These are phyloP conservation scores for Periophthalmus modestus DNA, from an alignment of 2,113 vertebrate genomes.

Conservation along the genomic window DNA sequence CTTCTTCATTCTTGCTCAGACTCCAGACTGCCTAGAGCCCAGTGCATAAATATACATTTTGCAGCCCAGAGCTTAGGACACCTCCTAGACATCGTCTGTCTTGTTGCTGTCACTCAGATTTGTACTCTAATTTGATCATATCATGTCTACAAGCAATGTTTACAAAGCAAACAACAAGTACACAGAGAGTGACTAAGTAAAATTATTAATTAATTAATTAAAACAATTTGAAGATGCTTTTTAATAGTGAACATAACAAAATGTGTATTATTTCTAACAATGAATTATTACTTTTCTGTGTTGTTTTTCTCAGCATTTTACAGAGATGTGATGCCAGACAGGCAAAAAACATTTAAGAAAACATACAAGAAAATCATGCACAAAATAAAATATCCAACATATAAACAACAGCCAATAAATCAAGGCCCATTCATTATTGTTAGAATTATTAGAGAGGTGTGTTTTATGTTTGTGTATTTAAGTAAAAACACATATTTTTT, in stretches of 20 bases:
- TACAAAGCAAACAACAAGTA: neutral
- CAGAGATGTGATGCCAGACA: neutral
- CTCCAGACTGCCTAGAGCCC: slow-evolving; percentile 52
- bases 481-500: too few relatives aligned
- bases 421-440: too few relatives aligned
- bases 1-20: slow-evolving; percentile 35
- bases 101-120: slow-evolving; percentile 80
- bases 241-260: neutral
- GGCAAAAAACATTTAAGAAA: neutral
- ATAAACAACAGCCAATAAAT: neutral
- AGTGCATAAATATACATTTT: slow-evolving; percentile 73
- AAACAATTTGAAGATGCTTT: neutral
- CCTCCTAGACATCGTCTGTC: slow-evolving; percentile 78
- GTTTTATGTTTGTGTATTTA: too few relatives aligned
- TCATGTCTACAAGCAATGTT: slow-evolving; percentile 24
- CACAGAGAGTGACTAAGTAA: neutral
- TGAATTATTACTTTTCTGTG: neutral
- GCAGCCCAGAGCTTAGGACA: slow-evolving; percentile 70
- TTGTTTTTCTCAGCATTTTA: neutral
- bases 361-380: neutral
- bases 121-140: slow-evolving; percentile 58
- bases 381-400: neutral
- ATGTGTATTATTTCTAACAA: neutral
- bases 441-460: too few relatives aligned
- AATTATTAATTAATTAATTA: neutral